Conservation (phyloP, 2,797 vertebrate genomes). For the Lagodon rhomboides region DNA sequence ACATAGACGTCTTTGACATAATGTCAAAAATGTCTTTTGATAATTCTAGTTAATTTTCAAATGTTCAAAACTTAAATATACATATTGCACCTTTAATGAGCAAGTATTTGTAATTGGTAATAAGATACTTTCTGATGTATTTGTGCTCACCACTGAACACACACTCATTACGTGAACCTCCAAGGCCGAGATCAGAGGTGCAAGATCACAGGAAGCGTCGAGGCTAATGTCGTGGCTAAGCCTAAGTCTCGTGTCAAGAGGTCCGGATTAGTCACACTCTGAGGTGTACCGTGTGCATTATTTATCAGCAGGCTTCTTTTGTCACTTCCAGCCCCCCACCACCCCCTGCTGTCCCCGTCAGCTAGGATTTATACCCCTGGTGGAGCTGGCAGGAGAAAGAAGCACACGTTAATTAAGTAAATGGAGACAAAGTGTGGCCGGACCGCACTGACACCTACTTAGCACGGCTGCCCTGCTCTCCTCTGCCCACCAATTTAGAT, state of each 20-base stretch:
- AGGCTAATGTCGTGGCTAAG: conserved; percentile 57
- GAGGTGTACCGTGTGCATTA: conserved; percentile 76
- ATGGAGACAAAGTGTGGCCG: conserved; percentile 75
- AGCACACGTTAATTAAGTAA: conserved; percentile 77
- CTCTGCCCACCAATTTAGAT: background rate
- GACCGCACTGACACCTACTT: conserved; percentile 47
- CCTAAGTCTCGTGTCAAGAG: conserved; percentile 72
- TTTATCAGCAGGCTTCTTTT: conserved; percentile 75
- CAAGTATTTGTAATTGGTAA: too few relatives aligned
- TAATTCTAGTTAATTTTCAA: too few relatives aligned
- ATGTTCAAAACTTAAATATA: too few relatives aligned
- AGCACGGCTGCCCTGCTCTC: background rate
- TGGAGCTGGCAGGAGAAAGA: conserved; percentile 47
- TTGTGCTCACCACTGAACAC: too few relatives aligned
- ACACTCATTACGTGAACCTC: background rate
- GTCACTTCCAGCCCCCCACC: conserved; percentile 40
- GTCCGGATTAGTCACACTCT: conserved; percentile 80
- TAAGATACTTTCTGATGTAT: too few relatives aligned
- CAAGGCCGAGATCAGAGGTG: conserved; percentile 7
- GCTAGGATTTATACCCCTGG: conserved; percentile 70
- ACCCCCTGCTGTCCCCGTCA: conserved; percentile 29
- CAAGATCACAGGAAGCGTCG: conserved; percentile 16
- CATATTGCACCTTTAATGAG: too few relatives aligned
- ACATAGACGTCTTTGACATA: too few relatives aligned
- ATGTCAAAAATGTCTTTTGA: too few relatives aligned